Conservation (phyloP, 1,140 invertebrate species). For the Acromyrmex echinatior region DNA sequence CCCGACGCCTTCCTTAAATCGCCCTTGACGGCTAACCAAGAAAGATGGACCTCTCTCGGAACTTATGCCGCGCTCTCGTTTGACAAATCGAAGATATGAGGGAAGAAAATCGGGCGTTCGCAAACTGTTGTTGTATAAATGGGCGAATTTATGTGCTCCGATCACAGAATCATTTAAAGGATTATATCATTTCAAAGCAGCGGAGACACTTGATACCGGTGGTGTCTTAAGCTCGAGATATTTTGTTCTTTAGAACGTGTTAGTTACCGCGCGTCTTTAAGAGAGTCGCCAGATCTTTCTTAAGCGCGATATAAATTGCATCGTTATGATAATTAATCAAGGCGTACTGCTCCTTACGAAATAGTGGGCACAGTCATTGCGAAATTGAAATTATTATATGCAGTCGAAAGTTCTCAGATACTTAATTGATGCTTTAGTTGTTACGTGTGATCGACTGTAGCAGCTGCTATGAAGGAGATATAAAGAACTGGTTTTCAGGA, state of each 20-base stretch:
- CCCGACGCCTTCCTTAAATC: slow-evolving; percentile 33
- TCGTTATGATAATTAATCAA: slow-evolving; percentile 35
- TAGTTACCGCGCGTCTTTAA: slow-evolving; percentile 14
- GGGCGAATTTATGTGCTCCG: background rate
- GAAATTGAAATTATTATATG: slow-evolving; percentile 17
- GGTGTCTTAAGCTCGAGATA: background rate
- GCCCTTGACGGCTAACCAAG: slow-evolving; percentile 18
- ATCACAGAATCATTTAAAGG: background rate
- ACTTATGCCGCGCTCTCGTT: slow-evolving; percentile 11
- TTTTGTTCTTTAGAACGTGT: background rate
- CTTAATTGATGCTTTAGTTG: background rate
- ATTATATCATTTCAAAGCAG: background rate
- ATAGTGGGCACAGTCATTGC: background rate
- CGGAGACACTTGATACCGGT: slow-evolving; percentile 13
- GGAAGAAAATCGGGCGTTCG: slow-evolving; percentile 7
- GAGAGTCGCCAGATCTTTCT: slow-evolving; percentile 20
- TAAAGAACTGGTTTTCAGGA: slow-evolving; percentile 1
- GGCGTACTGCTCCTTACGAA: background rate
- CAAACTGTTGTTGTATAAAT: background rate
- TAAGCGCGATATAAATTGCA: slow-evolving; percentile 24
- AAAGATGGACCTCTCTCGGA: slow-evolving; percentile 20
- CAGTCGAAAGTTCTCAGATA: slow-evolving; percentile 23
- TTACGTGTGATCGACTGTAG: background rate
- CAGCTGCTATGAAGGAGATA: background rate
- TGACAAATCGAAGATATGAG: slow-evolving; percentile 30